Evolutionary conservation across 53 echinoderm and acorn worm genomes (phyloP), one percentile per base, ranked within the genome.

Genomic region (Arbacia lixula): DNA sequence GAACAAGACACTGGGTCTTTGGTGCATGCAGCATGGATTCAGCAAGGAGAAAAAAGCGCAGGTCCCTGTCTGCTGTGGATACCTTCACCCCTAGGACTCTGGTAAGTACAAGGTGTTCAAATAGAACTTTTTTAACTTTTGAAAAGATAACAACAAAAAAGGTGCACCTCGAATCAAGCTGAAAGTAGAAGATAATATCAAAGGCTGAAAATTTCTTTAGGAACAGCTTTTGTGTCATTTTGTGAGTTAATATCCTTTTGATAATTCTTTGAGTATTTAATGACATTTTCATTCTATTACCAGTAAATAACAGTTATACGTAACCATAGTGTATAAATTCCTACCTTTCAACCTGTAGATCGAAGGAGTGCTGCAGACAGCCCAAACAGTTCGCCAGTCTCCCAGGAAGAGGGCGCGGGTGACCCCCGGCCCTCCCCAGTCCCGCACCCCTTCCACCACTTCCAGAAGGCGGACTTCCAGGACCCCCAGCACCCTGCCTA

Each of bases 331-430:
- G n/a, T n/a, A n/a, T n/a, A n/a, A n/a, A n/a, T n/a, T n/a, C n/a
- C n/a, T n/a, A n/a, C n/a, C n/a, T 37, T 22, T 20, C 24, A 1
- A 10, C 11, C 24, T 36, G 9, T 52, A 91, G 91, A 91, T 91
- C 36, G 80, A 88, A 43, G 88, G 91, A 10, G 37, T 88, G 2
- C 55, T 91, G 25, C 85, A 88, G 31, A 79, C 88, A 8, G 88
- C 80, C 0, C 79, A 88, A 34, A 88, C 88, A 5, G 82, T 64
- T 51, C 85, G 80, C 17, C 79, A 78, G 12, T 72, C 88, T 3
- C 81, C 88, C 8, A 24, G 84, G 12, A 88, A 88, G 51, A 60
- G 82, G 31, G 58, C 66, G 16, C 12, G 30, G 10, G 22, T 65
- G 39, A 73, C 85, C 38, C 91, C 71, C 28, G 43, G 36, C 72